Base-by-base conservation (phyloP, 2,888 invertebrate species). In the Drosophila austrosaltans region DNA sequence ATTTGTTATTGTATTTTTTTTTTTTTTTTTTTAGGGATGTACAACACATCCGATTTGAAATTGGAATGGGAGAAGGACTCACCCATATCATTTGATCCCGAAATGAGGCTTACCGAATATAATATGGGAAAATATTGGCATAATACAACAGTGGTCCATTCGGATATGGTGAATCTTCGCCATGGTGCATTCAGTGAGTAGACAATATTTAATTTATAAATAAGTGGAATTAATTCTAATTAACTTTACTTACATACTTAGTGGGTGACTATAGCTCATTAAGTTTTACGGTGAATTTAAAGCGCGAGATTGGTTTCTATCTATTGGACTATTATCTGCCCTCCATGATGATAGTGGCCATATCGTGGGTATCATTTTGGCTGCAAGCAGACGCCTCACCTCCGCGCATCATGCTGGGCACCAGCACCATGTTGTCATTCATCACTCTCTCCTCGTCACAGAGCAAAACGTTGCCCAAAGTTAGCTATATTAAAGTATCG, bases 261-360 rank as follows among this genome's bases (percentile, higher is more conserved):
- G 90, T 75, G 68, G 90, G 90, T 20, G 85, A 89, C 66, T 91
- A 91, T 42, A 91, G 91, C 63, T 89, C 87, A 0, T 32, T 91
- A 7, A 91, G 90, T 63, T 91, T 91, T 30, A 91, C 91, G 0
- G 89, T 91, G 0, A 84, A 89, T 53, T 72, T 91, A 20, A 90
- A 89, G 75, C 90, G 91, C 20, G 91, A 91, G 70, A 90, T 90
- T 67, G 91, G 91, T 5, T 91, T 91, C 62, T 91, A 91, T 77
- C 63, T 91, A 4, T 65, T 91, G 84, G 91, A 91, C 39, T 91
- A 91, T 48, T 91, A 90, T 74, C 57, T 91, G 76, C 91, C 91
- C 3, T 91, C 91, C 25, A 91, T 91, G 90, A 91, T 91, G 91
- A 90, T 91, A 60, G 91, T 91, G n/a, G 91, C 91, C 62, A 91